Percentiles rank a stretch among this genome's conserved stretches.
These are phyloP conservation scores for Thamnaconus septentrionalis DNA, from an alignment of 2,113 vertebrate species.

Conservation along the genomic window DNA sequence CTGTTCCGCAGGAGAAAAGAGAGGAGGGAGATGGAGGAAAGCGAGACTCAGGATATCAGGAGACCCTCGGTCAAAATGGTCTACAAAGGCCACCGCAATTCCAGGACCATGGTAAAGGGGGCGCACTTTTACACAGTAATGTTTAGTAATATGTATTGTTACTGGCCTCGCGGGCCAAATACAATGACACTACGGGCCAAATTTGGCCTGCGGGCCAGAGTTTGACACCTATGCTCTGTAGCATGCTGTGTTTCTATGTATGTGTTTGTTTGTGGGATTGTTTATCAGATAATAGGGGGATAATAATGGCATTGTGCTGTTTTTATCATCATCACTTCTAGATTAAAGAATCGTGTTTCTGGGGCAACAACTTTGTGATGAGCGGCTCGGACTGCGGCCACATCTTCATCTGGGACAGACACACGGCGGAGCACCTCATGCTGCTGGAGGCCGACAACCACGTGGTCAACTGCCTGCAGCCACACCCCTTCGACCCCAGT, in stretches of 20 bases:
- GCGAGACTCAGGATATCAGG: conserved; percentile 91
- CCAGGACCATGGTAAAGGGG: conserved; percentile 90
- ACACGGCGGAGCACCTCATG: conserved; percentile 94
- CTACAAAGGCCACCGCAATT: conserved; percentile 98
- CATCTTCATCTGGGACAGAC: conserved; percentile 98
- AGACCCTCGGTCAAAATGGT: conserved; percentile 94
- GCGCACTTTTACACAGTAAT: too few species aligned
- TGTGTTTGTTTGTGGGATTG: too few species aligned
- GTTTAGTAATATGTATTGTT: too few species aligned
- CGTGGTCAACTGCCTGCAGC: conserved; percentile 97
- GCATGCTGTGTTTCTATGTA: too few species aligned
- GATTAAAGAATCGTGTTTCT: conserved; percentile 99
- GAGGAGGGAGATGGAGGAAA: conserved; percentile 94
- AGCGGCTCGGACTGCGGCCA: conserved; percentile 98
- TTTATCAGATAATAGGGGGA: too few species aligned
- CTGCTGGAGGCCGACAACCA: conserved; percentile 98
- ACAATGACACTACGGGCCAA: too few species aligned
- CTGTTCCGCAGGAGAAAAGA: conserved; percentile 96
- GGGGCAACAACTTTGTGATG: conserved; percentile 98
- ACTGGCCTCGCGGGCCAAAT: too few species aligned
- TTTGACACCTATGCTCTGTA: too few species aligned
- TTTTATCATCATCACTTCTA: conserved; percentile 38
- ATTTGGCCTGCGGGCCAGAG: too few species aligned
- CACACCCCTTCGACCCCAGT: conserved; percentile 97
- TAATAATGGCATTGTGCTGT: too few species aligned